Evolutionary conservation across 1,140 invertebrate genomes (phyloP), one percentile per base, ranked within the genome.

Genomic region (Wasmannia auropunctata): DNA sequence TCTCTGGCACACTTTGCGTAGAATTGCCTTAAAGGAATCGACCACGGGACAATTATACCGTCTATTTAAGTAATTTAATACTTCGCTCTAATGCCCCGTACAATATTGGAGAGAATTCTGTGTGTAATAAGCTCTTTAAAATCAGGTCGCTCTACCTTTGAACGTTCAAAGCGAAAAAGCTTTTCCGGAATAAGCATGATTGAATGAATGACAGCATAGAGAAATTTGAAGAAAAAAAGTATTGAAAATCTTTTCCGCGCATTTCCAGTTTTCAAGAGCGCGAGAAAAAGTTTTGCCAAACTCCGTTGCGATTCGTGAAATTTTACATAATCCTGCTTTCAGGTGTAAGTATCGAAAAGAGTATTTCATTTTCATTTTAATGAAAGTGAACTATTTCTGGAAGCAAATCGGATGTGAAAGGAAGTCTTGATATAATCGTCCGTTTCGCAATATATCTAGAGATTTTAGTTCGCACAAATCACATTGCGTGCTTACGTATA

Each of bases 51-150:
- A 67, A 80, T 67, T 31, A 69, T 25, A 69, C 2, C 14, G 43
- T 43, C 22, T 67, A 43, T 37, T 67, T 37, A 40, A 80, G 8
- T 67, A 80, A 69, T 80, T 69, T 80, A 80, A 69, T 69, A 69
- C 60, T 51, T 31, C 7, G 6, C 16, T 69, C n/a, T 67, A 80
- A 51, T 69, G 16, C n/a, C n/a, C n/a, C 22, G 46, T 25, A 54
- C 14, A 80, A 69, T 80, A 69, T 80, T 69, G 10, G 60, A 49
- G 28, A 69, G 2, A 77, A 34, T 63, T 77, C 19, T 22, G 8
- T 31, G 60, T 67, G 31, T 37, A 69, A 28, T 63, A 63, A 63
- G 76, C 76, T 69, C 31, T 54, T 62, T 80, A 51, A 51, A 80
- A 67, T 69, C 43, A 51, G 60, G 16, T 80, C 46, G 43, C 31